These are phyloP conservation scores for Atlantisia rogersi DNA, from an alignment of 2,113 vertebrate genomes.

Conservation along the genomic window DNA sequence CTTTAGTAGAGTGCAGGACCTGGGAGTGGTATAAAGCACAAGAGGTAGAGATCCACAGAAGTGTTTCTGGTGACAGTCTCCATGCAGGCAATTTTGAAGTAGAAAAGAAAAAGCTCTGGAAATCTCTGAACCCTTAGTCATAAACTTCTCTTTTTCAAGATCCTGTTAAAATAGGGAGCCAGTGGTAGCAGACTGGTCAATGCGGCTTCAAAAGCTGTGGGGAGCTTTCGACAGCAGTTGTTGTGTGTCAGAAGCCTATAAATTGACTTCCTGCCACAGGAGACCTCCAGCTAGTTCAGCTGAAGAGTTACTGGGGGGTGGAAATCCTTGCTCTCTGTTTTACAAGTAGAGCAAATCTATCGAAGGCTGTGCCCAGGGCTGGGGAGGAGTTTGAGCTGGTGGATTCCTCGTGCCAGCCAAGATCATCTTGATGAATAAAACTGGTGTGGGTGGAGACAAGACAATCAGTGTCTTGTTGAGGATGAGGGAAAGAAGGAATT, in stretches of 20 bases:
- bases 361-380: neutral
- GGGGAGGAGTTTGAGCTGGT: neutral
- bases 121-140: neutral
- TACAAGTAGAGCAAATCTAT: neutral
- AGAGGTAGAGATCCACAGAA: neutral
- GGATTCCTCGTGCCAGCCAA: neutral
- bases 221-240: slow-evolving; percentile 24
- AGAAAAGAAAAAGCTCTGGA: neutral
- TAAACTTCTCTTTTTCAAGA: neutral
- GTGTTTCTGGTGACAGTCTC: neutral
- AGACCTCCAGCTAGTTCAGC: neutral
- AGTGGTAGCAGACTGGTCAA: neutral
- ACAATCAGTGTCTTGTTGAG: neutral
- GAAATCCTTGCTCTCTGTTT: neutral
- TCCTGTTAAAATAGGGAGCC: neutral
- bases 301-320: neutral
- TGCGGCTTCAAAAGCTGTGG: rapidly evolving
- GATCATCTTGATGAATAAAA: neutral
- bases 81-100: neutral
- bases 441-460: neutral
- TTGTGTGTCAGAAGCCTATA: slow-evolving; percentile 27
- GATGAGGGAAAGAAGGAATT: neutral
- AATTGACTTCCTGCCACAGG: slow-evolving; percentile 21
- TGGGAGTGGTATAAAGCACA: neutral
- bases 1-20: neutral